Conservation (phyloP, 2,888 invertebrate species). For the Eremobia ochroleuca region DNA sequence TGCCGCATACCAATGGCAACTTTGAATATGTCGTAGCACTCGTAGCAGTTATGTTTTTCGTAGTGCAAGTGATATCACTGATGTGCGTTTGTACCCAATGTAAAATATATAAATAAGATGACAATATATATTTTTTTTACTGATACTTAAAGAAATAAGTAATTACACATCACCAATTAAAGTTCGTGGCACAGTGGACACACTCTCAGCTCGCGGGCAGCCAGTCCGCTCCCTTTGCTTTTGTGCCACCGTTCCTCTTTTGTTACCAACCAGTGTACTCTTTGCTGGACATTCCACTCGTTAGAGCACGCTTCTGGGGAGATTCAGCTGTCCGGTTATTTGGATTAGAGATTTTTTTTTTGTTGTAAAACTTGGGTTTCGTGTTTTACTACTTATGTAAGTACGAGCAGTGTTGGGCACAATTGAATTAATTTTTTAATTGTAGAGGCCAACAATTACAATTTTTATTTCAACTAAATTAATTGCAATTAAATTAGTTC, state of each 20-base stretch:
- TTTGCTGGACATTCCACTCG: constrained; percentile 68
- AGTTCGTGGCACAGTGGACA: constrained; percentile 46
- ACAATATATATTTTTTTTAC: background rate
- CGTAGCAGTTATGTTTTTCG: too few relatives aligned
- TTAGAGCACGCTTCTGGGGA: constrained; percentile 53
- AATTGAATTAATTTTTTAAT: too few relatives aligned
- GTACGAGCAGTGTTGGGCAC: too few relatives aligned
- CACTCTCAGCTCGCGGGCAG: constrained; percentile 26
- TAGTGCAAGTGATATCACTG: background rate
- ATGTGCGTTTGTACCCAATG: background rate
- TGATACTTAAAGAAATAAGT: background rate
- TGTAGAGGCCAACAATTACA: too few relatives aligned
- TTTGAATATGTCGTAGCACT: background rate
- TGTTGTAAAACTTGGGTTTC: background rate
- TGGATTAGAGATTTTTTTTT: background rate
- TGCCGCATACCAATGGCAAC: background rate
- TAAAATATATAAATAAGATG: background rate
- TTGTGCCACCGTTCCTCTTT: constrained; percentile 64
- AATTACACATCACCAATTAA: background rate
- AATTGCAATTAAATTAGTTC: too few relatives aligned
- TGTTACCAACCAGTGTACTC: constrained; percentile 62
- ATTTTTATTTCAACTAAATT: too few relatives aligned
- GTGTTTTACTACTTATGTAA: background rate
- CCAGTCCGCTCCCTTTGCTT: constrained; percentile 63
- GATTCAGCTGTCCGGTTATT: constrained; percentile 43